Evolutionary conservation across 2,113 vertebrate species (phyloP).

Genomic region (Hystrix cristata): DNA sequence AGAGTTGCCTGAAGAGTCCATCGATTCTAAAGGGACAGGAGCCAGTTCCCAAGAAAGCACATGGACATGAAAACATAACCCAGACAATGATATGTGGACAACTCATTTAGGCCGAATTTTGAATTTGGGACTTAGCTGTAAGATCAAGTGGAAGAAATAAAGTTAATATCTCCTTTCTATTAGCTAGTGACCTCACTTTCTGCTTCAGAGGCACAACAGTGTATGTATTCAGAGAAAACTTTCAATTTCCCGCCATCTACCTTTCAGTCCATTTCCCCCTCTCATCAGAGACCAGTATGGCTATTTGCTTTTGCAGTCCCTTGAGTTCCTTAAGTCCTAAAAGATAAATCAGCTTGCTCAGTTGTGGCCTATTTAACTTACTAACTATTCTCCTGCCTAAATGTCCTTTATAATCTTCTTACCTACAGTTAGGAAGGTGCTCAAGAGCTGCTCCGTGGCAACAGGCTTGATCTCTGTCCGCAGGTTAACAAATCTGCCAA

Average conservation of each 20-base stretch:
- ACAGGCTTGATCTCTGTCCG: conserved; percentile 97
- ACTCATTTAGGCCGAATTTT: conserved; percentile 30
- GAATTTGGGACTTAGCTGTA: not conserved
- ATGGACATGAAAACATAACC: not conserved
- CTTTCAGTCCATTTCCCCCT: not conserved
- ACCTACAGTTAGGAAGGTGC: conserved; percentile 97
- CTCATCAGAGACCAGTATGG: not conserved
- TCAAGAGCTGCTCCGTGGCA: conserved; percentile 96
- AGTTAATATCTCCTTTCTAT: not conserved
- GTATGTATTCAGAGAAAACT: not conserved
- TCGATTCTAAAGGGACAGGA: not conserved
- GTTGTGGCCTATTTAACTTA: not conserved
- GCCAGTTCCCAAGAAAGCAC: conserved; percentile 15
- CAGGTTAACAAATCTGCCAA: conserved; percentile 96
- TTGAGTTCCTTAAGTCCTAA: conserved; percentile 12
- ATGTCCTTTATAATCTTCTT: conserved; percentile 75
- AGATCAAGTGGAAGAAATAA: conserved; percentile 60
- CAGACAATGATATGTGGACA: conserved; percentile 2
- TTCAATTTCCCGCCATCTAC: not conserved
- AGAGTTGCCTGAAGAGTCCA: not conserved
- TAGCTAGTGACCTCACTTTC: conserved; percentile 12
- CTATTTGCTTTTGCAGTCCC: not conserved
- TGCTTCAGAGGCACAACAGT: not conserved
- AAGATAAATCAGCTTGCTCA: conserved; percentile 18
- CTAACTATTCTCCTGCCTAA: not conserved